These are phyloP conservation scores for Macquaria australasica DNA, from an alignment of 2,113 vertebrate genomes.

Conservation along the genomic window DNA sequence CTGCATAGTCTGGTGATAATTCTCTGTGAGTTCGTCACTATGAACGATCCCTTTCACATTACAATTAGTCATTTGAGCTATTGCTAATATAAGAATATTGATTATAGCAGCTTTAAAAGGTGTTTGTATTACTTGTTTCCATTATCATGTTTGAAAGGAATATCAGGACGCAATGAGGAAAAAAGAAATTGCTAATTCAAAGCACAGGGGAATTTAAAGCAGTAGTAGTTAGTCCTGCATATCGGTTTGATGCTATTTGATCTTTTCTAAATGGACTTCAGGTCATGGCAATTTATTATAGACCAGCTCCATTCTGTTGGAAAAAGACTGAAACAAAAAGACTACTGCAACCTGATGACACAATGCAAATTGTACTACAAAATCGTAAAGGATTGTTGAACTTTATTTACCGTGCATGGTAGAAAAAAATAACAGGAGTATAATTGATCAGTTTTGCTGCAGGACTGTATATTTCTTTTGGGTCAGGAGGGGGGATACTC, in stretches of 20 bases:
- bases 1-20: neutral
- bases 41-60: neutral
- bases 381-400: neutral
- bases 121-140: neutral
- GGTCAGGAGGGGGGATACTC: neutral
- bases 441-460: constrained; percentile 54
- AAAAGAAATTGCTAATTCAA: neutral
- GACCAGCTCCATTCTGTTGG: neutral
- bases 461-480: constrained; percentile 45
- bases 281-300: neutral
- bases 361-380: neutral
- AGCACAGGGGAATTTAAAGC: neutral
- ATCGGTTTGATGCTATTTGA: neutral
- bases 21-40: neutral
- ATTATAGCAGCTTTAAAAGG: neutral
- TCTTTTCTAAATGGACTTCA: neutral
- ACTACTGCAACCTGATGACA: neutral
- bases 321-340: neutral
- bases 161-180: neutral
- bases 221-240: neutral
- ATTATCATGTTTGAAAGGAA: neutral
- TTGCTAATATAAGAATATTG: neutral
- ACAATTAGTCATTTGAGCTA: neutral
- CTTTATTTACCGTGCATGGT: neutral
- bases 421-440: constrained; percentile 2